Conservation (phyloP, 2,797 vertebrate genomes). For the Sparus aurata region DNA sequence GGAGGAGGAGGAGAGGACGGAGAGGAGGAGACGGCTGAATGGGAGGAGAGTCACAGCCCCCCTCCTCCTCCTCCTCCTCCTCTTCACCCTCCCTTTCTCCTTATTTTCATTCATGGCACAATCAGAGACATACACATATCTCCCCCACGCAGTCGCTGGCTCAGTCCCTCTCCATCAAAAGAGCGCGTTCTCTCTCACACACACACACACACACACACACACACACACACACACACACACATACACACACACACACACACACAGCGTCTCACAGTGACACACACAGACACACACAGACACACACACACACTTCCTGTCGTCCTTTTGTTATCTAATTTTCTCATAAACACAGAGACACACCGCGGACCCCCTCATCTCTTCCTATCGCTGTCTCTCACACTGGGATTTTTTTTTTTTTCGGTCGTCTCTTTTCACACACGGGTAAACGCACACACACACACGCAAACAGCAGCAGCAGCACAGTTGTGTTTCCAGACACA, state of each 20-base stretch:
- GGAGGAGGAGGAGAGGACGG: constrained; percentile 30
- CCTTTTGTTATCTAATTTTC: constrained; percentile 66
- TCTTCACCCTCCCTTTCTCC: constrained; percentile 48
- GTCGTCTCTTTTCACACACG: constrained; percentile 57
- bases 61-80: constrained; percentile 11
- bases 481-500: constrained; percentile 54
- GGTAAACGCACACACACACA: constrained; percentile 41
- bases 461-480: constrained; percentile 11
- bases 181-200: constrained; percentile 11
- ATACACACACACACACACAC: constrained; percentile 28
- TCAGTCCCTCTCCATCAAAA: constrained; percentile 71
- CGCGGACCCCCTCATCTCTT: constrained; percentile 26
- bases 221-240: constrained; percentile 23
- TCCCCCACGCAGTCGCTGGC: constrained; percentile 69
- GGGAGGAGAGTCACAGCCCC: constrained; percentile 68
- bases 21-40: constrained; percentile 62
- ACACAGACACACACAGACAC: constrained; percentile 33
- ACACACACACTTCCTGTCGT: constrained; percentile 20
- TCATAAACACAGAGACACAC: constrained; percentile 48
- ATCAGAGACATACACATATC: constrained; percentile 77
- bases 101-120: constrained; percentile 89
- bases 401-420: constrained; percentile 40
- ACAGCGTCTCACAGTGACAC: neutral
- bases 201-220: neutral
- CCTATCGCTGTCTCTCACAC: constrained; percentile 55